Conservation (phyloP, 1,140 invertebrate species). For the Mesaphorura yosii region DNA sequence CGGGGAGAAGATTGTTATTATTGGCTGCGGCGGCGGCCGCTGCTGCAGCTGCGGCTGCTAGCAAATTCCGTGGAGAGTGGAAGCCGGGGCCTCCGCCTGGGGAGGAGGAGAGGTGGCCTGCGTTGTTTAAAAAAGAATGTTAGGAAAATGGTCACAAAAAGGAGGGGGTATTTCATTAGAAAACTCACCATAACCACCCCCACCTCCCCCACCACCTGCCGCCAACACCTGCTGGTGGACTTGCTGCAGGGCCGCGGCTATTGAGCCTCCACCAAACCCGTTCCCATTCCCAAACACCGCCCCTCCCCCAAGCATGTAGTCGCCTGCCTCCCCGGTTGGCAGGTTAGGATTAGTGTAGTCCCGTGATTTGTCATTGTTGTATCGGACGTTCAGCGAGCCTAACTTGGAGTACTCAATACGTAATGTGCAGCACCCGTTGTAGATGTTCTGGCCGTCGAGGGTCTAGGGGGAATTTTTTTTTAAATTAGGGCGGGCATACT, state of each 20-base stretch:
- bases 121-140: neutral
- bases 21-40: conserved; percentile 7
- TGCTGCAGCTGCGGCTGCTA: neutral
- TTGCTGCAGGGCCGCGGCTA: too few species aligned
- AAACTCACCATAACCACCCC: neutral
- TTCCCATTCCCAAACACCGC: too few species aligned
- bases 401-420: conserved; percentile 98
- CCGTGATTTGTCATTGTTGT: conserved; percentile 98
- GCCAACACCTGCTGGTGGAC: too few species aligned
- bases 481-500: conserved; percentile 17
- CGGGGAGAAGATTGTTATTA: conserved; percentile 36
- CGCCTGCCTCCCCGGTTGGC: conserved; percentile 82
- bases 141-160: conserved; percentile 4
- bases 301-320: too few species aligned
- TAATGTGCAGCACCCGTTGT: conserved; percentile 97
- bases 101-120: neutral
- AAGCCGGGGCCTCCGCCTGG: neutral
- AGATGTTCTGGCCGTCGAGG: conserved; percentile 96
- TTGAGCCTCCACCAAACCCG: too few species aligned
- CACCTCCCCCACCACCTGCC: too few species aligned
- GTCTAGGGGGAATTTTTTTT: too few species aligned
- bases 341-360: conserved; percentile 97
- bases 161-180: conserved; percentile 23
- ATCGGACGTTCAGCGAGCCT: conserved; percentile 93
- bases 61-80: neutral